Evolutionary conservation across 2,888 invertebrate genomes (phyloP).

Genomic region (Microchrysa polita): DNA sequence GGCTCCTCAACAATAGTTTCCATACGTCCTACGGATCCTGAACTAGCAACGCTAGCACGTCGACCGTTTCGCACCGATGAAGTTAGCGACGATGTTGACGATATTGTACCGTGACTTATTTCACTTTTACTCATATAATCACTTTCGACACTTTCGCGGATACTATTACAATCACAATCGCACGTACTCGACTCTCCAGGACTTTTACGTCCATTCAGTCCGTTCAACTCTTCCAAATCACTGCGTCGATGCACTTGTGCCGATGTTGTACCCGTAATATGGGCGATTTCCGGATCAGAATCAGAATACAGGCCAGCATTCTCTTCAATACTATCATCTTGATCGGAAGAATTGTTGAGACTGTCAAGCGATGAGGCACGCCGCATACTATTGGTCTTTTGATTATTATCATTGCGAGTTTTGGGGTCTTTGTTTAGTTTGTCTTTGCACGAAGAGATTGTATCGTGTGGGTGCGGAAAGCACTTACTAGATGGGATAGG

Average conservation of each 20-base stretch:
- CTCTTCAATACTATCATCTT: slow-evolving; percentile 70
- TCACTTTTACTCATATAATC: slow-evolving; percentile 55
- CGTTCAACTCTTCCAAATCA: slow-evolving; percentile 62
- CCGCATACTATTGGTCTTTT: slow-evolving; percentile 51
- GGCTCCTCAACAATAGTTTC: slow-evolving; percentile 84
- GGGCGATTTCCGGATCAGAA: slow-evolving; percentile 73
- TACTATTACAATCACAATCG: slow-evolving; percentile 56
- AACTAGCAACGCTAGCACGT: slow-evolving; percentile 62
- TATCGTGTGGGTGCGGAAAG: slow-evolving; percentile 55
- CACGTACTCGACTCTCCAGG: slow-evolving; percentile 60
- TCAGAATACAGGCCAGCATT: slow-evolving; percentile 70
- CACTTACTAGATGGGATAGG: slow-evolving; percentile 64
- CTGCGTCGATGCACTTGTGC: slow-evolving; percentile 61
- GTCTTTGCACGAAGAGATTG: slow-evolving; percentile 46
- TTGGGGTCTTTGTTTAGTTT: slow-evolving; percentile 43
- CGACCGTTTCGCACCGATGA: slow-evolving; percentile 54
- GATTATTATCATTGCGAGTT: slow-evolving; percentile 50
- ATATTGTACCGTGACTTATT: slow-evolving; percentile 29
- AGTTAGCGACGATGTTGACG: slow-evolving; percentile 38
- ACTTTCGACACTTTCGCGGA: slow-evolving; percentile 61
- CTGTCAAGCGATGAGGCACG: slow-evolving; percentile 72
- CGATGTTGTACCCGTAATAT: slow-evolving; percentile 62
- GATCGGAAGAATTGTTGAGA: slow-evolving; percentile 75
- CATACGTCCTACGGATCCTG: slow-evolving; percentile 74
- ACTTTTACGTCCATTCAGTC: slow-evolving; percentile 54